Evolutionary conservation across 2,888 invertebrate species (phyloP).

Genomic region (Leistus spinibarbis): DNA sequence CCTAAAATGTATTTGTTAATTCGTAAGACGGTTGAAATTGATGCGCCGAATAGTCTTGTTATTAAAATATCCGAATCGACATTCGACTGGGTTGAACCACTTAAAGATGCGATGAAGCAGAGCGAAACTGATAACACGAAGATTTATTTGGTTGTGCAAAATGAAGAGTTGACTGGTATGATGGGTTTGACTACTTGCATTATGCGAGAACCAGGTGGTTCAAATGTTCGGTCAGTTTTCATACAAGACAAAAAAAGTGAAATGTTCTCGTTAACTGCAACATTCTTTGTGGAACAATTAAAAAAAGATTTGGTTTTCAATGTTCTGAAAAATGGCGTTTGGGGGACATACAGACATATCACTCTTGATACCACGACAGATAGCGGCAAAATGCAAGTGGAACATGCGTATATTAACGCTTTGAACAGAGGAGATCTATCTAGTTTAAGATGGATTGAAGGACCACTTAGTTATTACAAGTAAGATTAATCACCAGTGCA

Average conservation of each 20-base stretch:
- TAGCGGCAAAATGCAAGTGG: slow-evolving; percentile 65
- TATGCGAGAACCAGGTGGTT: slow-evolving; percentile 84
- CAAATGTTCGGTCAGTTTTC: slow-evolving; percentile 73
- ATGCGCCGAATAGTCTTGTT: slow-evolving; percentile 57
- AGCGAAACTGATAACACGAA: slow-evolving; percentile 65
- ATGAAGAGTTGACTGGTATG: slow-evolving; percentile 74
- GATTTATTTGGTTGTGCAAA: slow-evolving; percentile 72
- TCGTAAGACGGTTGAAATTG: slow-evolving; percentile 59
- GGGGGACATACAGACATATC: slow-evolving; percentile 89
- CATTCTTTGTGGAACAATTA: slow-evolving; percentile 68
- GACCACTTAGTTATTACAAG: slow-evolving; percentile 71
- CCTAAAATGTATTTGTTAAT: slow-evolving; percentile 71
- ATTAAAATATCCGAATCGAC: slow-evolving; percentile 72
- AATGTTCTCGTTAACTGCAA: slow-evolving; percentile 64
- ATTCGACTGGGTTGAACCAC: slow-evolving; percentile 80
- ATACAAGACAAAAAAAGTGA: slow-evolving; percentile 68
- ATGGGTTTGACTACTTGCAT: slow-evolving; percentile 91
- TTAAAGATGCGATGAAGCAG: slow-evolving; percentile 77
- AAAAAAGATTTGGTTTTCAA: slow-evolving; percentile 84
- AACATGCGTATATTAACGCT: slow-evolving; percentile 95
- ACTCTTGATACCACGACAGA: slow-evolving; percentile 61
- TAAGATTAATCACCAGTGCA: too few relatives aligned
- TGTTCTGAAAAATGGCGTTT: slow-evolving; percentile 77
- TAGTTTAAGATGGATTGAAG: slow-evolving; percentile 92
- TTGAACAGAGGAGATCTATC: slow-evolving; percentile 91